These are phyloP conservation scores for Malurus cyaneus DNA, from an alignment of 2,113 vertebrate genomes.

Conservation along the genomic window DNA sequence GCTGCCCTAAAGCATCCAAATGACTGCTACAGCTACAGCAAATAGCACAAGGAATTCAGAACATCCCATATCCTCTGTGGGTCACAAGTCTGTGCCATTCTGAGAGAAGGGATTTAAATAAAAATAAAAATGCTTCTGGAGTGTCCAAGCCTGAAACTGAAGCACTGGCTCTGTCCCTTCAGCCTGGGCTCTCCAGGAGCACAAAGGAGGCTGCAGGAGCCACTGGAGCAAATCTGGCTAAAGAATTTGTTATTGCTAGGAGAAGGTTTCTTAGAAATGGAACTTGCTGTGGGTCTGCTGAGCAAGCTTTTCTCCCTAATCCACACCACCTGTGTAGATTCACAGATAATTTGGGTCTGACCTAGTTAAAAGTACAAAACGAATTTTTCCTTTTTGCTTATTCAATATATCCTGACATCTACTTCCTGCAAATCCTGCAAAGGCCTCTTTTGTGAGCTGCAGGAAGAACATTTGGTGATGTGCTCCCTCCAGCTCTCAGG, in stretches of 20 bases:
- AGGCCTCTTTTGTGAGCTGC: neutral
- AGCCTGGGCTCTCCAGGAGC: neutral
- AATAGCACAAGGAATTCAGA: neutral
- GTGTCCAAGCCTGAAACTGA: neutral
- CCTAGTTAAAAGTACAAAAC: slow-evolving; percentile 34
- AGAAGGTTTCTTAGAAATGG: slow-evolving; percentile 1
- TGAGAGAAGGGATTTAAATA: neutral
- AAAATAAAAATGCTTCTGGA: neutral
- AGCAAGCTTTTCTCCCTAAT: slow-evolving; percentile 37
- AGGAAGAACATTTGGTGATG: neutral
- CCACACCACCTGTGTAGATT: slow-evolving; percentile 22
- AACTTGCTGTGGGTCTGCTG: slow-evolving; percentile 24
- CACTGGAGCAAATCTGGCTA: neutral
- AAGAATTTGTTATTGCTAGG: neutral
- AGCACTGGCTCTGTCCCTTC: neutral
- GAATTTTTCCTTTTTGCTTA: slow-evolving; percentile 19
- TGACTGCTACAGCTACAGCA: neutral
- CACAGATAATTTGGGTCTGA: slow-evolving; percentile 28
- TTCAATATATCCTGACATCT: neutral
- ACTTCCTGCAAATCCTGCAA: neutral
- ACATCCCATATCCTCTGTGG: neutral
- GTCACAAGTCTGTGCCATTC: neutral
- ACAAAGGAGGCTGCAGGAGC: neutral
- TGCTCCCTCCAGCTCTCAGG: neutral
- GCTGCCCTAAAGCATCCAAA: neutral